Evolutionary conservation across 2,113 vertebrate species (phyloP).

Genomic region (Regulus satrapa): DNA sequence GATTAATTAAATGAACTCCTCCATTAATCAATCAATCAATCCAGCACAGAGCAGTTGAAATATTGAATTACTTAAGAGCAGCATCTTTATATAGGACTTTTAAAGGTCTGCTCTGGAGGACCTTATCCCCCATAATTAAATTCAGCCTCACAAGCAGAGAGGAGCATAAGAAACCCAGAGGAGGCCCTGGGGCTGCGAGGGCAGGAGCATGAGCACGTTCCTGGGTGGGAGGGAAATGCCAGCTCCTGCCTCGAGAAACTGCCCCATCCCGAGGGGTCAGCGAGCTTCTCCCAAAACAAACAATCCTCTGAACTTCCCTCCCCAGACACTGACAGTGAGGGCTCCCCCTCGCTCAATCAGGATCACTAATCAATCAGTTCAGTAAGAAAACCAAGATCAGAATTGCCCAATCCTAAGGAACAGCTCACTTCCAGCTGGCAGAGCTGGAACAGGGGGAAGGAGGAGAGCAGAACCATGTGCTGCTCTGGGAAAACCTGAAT

Average conservation of each 20-base stretch:
- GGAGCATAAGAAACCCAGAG: not conserved
- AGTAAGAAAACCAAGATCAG: not conserved
- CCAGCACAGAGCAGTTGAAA: constrained; percentile 59
- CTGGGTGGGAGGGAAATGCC: not conserved
- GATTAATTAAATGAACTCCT: constrained; percentile 65
- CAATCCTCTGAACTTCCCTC: not conserved
- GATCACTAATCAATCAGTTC: not conserved
- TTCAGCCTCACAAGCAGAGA: constrained; percentile 9
- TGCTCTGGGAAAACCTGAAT: not conserved
- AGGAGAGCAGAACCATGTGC: not conserved
- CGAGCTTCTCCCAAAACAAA: not conserved
- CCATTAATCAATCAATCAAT: constrained; percentile 69
- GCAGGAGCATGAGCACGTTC: not conserved
- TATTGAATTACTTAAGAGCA: constrained; percentile 66
- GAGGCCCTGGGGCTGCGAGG: not conserved
- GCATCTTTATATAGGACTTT: constrained; percentile 61
- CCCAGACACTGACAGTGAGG: not conserved
- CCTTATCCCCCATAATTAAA: constrained; percentile 29
- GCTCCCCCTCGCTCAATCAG: not conserved
- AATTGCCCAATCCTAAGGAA: not conserved
- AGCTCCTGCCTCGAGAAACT: not conserved
- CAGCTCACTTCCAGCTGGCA: not conserved
- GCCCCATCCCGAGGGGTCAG: not conserved
- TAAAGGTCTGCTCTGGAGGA: constrained; percentile 58
- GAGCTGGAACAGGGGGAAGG: not conserved